Evolutionary conservation across 1,140 invertebrate genomes (phyloP), one percentile per base, ranked within the genome.

Genomic region (Aphidius ervi): DNA sequence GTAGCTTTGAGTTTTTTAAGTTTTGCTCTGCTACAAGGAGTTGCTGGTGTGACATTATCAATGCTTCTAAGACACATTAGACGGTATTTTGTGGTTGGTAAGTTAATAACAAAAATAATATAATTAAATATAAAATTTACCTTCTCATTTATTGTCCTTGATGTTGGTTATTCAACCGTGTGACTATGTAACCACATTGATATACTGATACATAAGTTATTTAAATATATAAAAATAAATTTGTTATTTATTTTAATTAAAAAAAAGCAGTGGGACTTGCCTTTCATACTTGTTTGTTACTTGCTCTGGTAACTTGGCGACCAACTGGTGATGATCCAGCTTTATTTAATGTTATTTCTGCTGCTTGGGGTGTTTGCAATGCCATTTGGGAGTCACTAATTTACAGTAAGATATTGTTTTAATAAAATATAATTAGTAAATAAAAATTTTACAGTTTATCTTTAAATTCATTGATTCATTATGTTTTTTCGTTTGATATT

Each of bases 351-450:
- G 86, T 88, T 6, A 87, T 88, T 59, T 85, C 87, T 3, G 86
- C 87, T 0, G 85, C 86, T 2, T 89, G 87, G 87, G 87, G 87
- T n/a, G 87, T 88, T 7, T 88, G 87, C 68, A 87, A 87, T 49
- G 85, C 87, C 8, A 83, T 88, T 41, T 89, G 87, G 87, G 87
- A 89, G 66, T 86, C 86, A 40, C 73, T 89, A 6, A 74, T 82
- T 46, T 76, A 74, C 56, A 77, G 75, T 77, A 63, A 70, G 69
- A 53, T 64, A 40, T 58, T 1, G 16, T 16, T 16, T 16, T 16
- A 16, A 16, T 47, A 20, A 42, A 49, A 6, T 40, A 37, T 46
- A 43, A 47, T 16, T 16, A 16, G 16, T 16, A 16, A 16, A 16
- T 16, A 16, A 16, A 16, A 16, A 16, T 16, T 16, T 16, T 16